Percentiles rank a stretch among this genome's conserved stretches.
Evolutionary conservation across 2,888 invertebrate genomes (phyloP).

Genomic region (Eristalis tenax): DNA sequence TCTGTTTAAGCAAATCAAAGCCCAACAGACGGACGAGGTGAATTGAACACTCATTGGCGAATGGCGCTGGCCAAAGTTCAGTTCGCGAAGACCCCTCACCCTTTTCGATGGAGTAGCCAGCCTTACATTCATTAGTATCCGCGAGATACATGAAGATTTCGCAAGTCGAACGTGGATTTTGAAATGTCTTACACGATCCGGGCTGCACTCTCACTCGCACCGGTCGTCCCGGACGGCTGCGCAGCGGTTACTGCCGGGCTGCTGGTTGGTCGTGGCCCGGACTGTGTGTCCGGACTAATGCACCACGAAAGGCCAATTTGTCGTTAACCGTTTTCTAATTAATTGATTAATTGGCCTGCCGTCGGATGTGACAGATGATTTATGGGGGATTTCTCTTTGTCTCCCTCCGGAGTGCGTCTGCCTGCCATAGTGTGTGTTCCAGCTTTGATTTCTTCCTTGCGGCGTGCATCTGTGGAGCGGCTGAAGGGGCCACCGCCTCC

Average conservation of each 20-base stretch:
- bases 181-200: constrained; percentile 58
- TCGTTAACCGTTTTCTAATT: constrained; percentile 64
- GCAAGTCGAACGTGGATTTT: constrained; percentile 46
- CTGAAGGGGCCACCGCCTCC: neutral
- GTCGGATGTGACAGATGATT: constrained; percentile 59
- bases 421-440: constrained; percentile 32
- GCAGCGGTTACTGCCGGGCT: neutral
- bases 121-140: constrained; percentile 53
- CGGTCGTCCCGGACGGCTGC: neutral
- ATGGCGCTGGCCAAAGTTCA: neutral
- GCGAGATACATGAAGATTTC: constrained; percentile 53
- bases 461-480: neutral
- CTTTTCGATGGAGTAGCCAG: neutral
- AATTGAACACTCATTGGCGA: neutral
- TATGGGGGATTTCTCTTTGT: constrained; percentile 46
- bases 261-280: constrained; percentile 43
- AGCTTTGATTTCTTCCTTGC: constrained; percentile 10
- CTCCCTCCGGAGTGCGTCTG: neutral
- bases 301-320: constrained; percentile 67
- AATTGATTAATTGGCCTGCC: constrained; percentile 62
- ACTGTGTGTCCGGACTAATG: constrained; percentile 53
- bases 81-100: neutral
- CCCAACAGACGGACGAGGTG: neutral
- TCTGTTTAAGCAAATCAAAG: neutral
- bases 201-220: constrained; percentile 42